phyloP scores from a whole-genome alignment of 2,888 invertebrate species.

The Tanaodytes sp. region DNA sequence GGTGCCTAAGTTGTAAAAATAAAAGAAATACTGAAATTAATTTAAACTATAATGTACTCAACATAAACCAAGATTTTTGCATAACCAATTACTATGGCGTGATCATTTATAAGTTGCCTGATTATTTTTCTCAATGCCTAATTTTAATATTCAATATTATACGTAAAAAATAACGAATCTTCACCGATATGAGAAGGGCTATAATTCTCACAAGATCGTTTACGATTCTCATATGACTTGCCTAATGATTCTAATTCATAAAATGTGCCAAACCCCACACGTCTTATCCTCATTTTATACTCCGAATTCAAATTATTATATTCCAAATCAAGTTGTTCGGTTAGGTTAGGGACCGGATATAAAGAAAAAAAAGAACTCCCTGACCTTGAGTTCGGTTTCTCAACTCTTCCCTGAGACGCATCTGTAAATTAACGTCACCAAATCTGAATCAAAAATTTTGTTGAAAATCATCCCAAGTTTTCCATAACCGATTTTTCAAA shows the following conservation, averaged over 20 bases:
- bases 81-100: no score
- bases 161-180: no score
- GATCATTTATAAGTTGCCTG: no score
- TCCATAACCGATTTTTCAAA: not conserved
- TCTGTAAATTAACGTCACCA: conserved; percentile 21
- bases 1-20: no score
- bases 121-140: no score
- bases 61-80: no score
- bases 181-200: no score
- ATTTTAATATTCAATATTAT: no score
- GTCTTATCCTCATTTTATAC: conserved; percentile 1
- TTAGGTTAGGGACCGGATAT: not conserved
- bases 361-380: conserved; percentile 1
- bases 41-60: no score
- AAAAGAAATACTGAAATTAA: no score
- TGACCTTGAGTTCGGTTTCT: conserved; percentile 3
- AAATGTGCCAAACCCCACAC: not conserved
- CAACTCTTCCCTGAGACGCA: conserved; percentile 1
- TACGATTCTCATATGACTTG: conserved; percentile 3
- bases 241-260: conserved; percentile 10
- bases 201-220: not conserved
- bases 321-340: conserved; percentile 8
- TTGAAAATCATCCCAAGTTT: conserved; percentile 16
- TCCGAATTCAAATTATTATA: conserved; percentile 18
- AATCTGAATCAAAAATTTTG: conserved; percentile 14